Evolutionary conservation across 2,113 vertebrate species (phyloP).

Genomic region (Murina feae): DNA sequence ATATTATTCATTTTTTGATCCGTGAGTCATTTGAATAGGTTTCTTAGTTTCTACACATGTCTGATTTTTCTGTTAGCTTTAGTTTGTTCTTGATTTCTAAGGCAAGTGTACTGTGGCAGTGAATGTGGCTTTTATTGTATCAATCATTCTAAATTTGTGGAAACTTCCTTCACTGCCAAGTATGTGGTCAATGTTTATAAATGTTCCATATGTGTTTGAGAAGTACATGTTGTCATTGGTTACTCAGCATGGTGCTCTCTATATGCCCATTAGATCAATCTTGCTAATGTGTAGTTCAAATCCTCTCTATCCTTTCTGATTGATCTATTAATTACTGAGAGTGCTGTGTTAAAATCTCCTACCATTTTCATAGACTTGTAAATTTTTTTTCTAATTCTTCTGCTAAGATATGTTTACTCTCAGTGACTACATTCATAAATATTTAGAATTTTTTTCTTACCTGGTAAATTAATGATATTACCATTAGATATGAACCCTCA

Average conservation of each 20-base stretch:
- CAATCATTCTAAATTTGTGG: slow-evolving; percentile 48
- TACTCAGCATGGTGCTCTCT: neutral
- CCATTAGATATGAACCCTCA: neutral
- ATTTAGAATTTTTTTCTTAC: neutral
- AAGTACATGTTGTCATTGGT: slow-evolving; percentile 1
- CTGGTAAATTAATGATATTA: neutral
- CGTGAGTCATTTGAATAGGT: neutral
- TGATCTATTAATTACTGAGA: slow-evolving; percentile 50
- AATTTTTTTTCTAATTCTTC: neutral
- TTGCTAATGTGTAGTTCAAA: slow-evolving; percentile 25
- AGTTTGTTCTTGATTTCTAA: slow-evolving; percentile 44
- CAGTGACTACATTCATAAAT: neutral
- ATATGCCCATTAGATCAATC: neutral
- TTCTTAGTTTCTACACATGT: slow-evolving; percentile 12
- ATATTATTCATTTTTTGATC: neutral
- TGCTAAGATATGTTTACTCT: slow-evolving; percentile 15
- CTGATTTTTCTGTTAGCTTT: slow-evolving; percentile 16
- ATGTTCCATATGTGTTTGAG: neutral
- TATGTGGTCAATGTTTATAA: slow-evolving; percentile 12
- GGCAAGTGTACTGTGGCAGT: neutral
- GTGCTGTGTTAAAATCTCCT: neutral
- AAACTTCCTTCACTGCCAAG: slow-evolving; percentile 37
- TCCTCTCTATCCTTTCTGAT: neutral
- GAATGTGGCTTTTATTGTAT: slow-evolving; percentile 4
- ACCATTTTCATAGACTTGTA: neutral